These are phyloP conservation scores for Heliocidaris erythrogramma DNA, from an alignment of 35 echinoderm and acorn worm species.

Conservation along the genomic window DNA sequence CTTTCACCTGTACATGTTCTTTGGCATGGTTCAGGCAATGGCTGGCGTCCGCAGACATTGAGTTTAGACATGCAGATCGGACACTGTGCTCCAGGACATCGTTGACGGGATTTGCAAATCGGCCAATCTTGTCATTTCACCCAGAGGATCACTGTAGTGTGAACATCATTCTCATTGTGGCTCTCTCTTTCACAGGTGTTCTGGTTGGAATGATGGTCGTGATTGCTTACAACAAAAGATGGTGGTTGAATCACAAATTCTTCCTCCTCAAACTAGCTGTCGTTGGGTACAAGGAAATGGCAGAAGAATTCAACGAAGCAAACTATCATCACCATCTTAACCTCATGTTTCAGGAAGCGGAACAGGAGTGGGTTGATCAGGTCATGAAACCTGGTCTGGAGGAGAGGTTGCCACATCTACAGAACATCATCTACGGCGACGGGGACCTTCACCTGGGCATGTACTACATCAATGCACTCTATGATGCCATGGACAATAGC, in stretches of 20 bases:
- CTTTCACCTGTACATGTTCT: neutral
- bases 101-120: neutral
- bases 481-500: neutral
- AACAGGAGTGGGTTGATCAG: neutral
- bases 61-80: neutral
- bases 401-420: neutral
- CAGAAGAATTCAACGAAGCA: neutral
- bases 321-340: neutral
- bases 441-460: neutral
- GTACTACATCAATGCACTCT: neutral
- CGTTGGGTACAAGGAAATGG: neutral
- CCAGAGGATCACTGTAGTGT: neutral
- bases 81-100: constrained; percentile 14
- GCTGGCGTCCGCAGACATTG: neutral
- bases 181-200: neutral
- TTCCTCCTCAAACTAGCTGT: neutral
- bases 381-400: neutral
- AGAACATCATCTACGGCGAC: neutral
- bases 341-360: neutral
- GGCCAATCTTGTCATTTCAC: neutral
- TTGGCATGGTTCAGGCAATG: neutral
- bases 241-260: neutral
- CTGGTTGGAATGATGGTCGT: neutral
- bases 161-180: neutral
- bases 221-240: neutral